A percentile compares a stretch with the other conserved stretches of the same genome.
These are phyloP conservation scores for Apostichopus leukothele DNA, from an alignment of 53 echinoderm and acorn worm genomes.

Conservation along the genomic window DNA sequence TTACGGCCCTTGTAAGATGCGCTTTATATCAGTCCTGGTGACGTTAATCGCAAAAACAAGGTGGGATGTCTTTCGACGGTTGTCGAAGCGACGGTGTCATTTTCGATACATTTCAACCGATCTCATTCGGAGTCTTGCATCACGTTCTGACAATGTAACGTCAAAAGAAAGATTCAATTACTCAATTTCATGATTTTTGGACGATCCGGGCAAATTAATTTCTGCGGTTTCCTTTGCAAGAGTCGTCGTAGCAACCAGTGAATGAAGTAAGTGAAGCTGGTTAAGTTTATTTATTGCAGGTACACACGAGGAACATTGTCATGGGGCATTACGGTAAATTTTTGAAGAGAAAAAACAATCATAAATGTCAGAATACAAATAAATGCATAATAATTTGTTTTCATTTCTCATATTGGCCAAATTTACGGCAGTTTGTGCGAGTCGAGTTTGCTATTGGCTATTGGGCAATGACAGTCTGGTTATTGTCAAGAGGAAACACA, in stretches of 20 bases:
- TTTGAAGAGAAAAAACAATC: no score
- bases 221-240: slow-evolving; percentile 8
- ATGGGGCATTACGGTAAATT: no score
- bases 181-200: slow-evolving; percentile 11
- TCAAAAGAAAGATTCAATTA: not conserved
- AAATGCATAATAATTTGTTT: no score
- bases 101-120: not conserved
- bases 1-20: not conserved
- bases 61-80: not conserved
- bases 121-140: not conserved
- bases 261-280: not conserved
- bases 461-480: no score
- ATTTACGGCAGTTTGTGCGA: not conserved
- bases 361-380: not conserved
- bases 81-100: not conserved
- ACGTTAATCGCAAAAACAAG: not conserved
- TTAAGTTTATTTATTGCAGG: no score
- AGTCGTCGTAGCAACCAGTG: slow-evolving; percentile 5
- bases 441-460: no score
- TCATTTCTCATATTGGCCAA: not conserved
- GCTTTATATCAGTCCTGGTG: not conserved
- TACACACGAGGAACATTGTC: no score
- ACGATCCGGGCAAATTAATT: slow-evolving; percentile 25
- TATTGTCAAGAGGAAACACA: not conserved
- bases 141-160: not conserved